Conservation (phyloP, 2,113 vertebrate genomes). For the Clarias magur region DNA sequence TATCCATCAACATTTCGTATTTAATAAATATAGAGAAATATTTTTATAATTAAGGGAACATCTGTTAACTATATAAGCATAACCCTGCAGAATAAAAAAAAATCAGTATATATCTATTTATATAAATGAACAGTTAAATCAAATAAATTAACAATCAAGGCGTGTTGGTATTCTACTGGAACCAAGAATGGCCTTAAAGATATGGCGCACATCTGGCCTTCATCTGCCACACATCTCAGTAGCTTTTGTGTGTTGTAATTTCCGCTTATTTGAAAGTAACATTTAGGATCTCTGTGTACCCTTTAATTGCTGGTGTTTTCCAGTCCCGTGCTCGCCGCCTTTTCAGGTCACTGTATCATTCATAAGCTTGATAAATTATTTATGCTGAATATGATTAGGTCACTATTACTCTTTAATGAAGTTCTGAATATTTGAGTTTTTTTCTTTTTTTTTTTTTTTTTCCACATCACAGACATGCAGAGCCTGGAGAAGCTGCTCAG, state of each 20-base stretch:
- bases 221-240: neutral
- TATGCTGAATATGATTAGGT: neutral
- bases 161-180: neutral
- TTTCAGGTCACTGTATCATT: neutral
- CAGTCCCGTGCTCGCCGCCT: neutral
- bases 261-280: neutral
- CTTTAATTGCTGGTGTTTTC: neutral
- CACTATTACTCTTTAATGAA: neutral
- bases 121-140: too few species aligned
- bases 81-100: neutral
- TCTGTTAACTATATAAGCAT: neutral
- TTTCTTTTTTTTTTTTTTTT: neutral
- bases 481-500: conserved; percentile 86
- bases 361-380: neutral
- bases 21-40: neutral
- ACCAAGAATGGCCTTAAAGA: neutral
- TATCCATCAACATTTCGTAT: neutral
- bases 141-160: neutral
- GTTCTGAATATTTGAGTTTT: neutral
- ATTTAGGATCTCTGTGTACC: neutral
- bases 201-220: conserved; percentile 1
- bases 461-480: conserved; percentile 79
- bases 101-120: too few species aligned
- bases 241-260: neutral
- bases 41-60: neutral